Conservation (phyloP, 2,113 vertebrate species). For the Eolophus roseicapilla region DNA sequence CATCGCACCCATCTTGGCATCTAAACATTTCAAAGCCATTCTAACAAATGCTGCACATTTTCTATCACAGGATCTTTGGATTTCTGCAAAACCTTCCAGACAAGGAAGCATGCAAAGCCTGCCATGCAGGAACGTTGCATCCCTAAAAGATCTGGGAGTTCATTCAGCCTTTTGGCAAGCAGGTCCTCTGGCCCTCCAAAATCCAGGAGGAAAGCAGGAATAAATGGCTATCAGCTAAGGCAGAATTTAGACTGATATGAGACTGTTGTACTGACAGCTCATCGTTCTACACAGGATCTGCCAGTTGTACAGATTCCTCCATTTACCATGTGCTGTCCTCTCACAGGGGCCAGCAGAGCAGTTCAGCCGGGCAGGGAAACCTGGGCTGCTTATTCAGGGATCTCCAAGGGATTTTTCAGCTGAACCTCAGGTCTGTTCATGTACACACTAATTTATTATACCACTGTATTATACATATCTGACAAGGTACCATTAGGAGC, state of each 20-base stretch:
- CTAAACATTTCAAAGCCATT: background rate
- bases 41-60: background rate
- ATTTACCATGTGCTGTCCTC: background rate
- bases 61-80: background rate
- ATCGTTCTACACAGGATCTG: background rate
- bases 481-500: background rate
- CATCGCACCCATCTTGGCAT: background rate
- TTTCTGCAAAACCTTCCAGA: background rate
- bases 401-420: background rate
- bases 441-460: background rate
- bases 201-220: background rate
- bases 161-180: background rate
- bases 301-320: background rate
- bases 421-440: background rate
- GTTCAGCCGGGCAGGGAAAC: background rate
- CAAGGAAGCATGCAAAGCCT: background rate
- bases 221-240: background rate
- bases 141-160: background rate
- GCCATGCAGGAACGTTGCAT: too few relatives aligned
- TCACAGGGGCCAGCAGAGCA: background rate
- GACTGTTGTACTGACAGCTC: background rate
- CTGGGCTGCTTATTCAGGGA: background rate
- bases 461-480: background rate
- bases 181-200: background rate
- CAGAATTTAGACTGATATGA: background rate